Evolutionary conservation across 2,113 vertebrate species (phyloP).

Genomic region (Probosciger aterrimus): DNA sequence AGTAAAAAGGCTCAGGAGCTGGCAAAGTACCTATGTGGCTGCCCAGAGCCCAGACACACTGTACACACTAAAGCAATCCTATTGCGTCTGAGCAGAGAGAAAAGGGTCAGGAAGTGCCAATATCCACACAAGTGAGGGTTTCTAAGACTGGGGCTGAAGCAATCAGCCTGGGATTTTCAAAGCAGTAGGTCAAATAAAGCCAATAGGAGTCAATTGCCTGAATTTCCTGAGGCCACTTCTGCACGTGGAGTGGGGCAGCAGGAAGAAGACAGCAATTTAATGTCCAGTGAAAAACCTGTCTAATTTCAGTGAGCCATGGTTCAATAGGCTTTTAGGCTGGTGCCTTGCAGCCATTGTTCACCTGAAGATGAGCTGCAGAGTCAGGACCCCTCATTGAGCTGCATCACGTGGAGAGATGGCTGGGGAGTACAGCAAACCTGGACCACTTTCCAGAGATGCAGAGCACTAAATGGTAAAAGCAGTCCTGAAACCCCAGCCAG

Average conservation of each 20-base stretch:
- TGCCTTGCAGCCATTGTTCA: background rate
- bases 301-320: background rate
- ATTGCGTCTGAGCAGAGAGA: background rate
- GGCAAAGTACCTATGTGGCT: background rate
- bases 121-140: background rate
- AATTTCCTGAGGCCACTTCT: background rate
- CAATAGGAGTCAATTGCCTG: background rate
- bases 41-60: background rate
- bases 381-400: background rate
- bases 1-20: background rate
- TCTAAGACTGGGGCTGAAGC: background rate
- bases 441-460: background rate
- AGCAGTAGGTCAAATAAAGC: background rate
- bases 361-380: background rate
- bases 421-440: background rate
- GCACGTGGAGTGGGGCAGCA: background rate
- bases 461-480: background rate
- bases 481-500: background rate
- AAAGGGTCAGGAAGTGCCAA: background rate
- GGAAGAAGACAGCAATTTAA: background rate
- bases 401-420: background rate
- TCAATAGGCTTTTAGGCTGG: background rate
- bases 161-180: background rate
- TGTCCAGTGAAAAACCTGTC: background rate
- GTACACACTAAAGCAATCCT: background rate